Evolutionary conservation across 1,140 invertebrate genomes (phyloP).

Genomic region (Achatina immaculata): DNA sequence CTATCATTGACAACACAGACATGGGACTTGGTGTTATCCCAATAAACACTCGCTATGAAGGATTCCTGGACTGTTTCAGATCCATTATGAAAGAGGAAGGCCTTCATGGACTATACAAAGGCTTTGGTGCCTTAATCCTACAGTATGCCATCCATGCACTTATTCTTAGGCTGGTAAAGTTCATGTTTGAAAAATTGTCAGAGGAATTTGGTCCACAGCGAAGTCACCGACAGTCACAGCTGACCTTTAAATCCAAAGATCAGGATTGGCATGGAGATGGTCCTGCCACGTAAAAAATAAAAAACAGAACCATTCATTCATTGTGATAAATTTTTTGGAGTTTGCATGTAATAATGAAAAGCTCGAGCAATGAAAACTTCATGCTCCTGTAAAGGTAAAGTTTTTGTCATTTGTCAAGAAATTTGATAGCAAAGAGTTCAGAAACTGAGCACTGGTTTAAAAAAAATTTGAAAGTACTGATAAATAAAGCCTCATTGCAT

Average conservation of each 20-base stretch:
- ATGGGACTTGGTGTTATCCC: constrained; percentile 84
- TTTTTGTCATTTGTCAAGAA: too few species aligned
- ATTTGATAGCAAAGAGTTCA: too few species aligned
- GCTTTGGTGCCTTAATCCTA: constrained; percentile 90
- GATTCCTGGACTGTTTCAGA: constrained; percentile 89
- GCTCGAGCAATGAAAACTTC: too few species aligned
- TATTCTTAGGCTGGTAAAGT: constrained; percentile 62
- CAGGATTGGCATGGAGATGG: neutral
- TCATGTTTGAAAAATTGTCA: constrained; percentile 64
- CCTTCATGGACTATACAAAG: constrained; percentile 87
- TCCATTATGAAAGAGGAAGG: constrained; percentile 89
- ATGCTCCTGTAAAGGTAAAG: too few species aligned
- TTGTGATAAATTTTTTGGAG: too few species aligned
- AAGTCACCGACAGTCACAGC: neutral
- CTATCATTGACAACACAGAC: constrained; percentile 96
- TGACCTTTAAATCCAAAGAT: neutral
- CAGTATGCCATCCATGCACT: constrained; percentile 85
- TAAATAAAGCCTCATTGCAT: too few species aligned
- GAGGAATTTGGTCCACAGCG: constrained; percentile 24
- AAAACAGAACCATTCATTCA: too few species aligned
- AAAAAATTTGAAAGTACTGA: too few species aligned
- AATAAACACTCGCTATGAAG: constrained; percentile 83
- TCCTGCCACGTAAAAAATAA: too few species aligned
- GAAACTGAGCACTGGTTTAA: too few species aligned
- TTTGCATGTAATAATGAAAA: too few species aligned